Percentiles rank a stretch among this genome's conserved stretches.
phyloP scores from a whole-genome alignment of 1,140 invertebrate species.

The Druon quercuslanigerum region DNA sequence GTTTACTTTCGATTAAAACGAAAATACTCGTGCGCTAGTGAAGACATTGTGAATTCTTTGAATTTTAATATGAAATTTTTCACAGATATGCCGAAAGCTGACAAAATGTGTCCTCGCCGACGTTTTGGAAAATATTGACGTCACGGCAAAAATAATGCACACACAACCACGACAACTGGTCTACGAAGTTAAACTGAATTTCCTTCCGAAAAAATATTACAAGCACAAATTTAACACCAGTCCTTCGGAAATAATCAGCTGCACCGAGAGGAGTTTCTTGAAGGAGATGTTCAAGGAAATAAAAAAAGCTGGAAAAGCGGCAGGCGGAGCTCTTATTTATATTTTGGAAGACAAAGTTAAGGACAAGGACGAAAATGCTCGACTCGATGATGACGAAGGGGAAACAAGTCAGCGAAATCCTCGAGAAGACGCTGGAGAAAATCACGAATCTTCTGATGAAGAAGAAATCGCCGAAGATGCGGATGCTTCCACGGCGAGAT shows the following conservation, averaged over 20 bases:
- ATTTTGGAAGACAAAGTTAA: constrained; percentile 68
- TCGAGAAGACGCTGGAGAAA: constrained; percentile 68
- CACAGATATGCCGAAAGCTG: constrained; percentile 74
- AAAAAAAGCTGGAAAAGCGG: constrained; percentile 72
- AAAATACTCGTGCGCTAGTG: no score
- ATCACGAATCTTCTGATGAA: constrained; percentile 80
- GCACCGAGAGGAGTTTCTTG: constrained; percentile 82
- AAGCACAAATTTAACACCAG: constrained; percentile 82
- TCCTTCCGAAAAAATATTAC: constrained; percentile 84
- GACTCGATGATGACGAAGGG: constrained; percentile 65
- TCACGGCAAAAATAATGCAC: constrained; percentile 79
- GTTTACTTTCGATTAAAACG: no score
- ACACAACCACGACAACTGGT: constrained; percentile 75
- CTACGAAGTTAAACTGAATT: constrained; percentile 82
- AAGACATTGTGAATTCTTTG: no score
- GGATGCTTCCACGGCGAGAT: constrained; percentile 78
- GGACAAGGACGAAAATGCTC: constrained; percentile 71
- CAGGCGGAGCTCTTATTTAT: constrained; percentile 63
- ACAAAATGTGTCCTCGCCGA: constrained; percentile 86
- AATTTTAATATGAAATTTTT: no score
- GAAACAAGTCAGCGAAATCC: constrained; percentile 54
- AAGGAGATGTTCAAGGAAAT: constrained; percentile 78
- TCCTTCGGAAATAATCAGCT: constrained; percentile 82
- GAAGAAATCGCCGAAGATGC: constrained; percentile 77
- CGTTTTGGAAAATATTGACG: constrained; percentile 85